Evolutionary conservation across 1,140 invertebrate genomes (phyloP).

Genomic region (Ptiloglossa arizonensis): DNA sequence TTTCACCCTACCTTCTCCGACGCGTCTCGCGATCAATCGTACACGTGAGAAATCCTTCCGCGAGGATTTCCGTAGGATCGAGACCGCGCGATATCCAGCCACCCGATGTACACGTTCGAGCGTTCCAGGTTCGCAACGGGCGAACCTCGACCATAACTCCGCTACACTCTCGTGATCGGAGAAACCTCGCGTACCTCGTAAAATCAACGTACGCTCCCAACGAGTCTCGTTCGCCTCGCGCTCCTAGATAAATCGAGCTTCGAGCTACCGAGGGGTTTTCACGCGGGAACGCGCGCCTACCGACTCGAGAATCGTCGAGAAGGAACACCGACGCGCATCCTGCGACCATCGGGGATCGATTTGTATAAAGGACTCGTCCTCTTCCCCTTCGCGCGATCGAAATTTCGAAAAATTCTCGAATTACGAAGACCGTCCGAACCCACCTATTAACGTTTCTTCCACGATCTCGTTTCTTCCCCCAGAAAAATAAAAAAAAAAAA

Average conservation of each 20-base stretch:
- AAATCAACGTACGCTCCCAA: background rate
- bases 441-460: slow-evolving; percentile 13
- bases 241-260: background rate
- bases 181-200: background rate
- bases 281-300: background rate
- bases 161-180: background rate
- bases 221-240: no score
- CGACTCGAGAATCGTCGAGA: slow-evolving; percentile 3
- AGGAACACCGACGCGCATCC: slow-evolving; percentile 35
- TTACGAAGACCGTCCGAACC: slow-evolving; percentile 46
- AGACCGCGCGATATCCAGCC: background rate
- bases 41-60: slow-evolving; percentile 22
- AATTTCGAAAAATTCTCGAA: slow-evolving; percentile 59
- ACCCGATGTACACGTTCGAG: background rate
- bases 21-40: background rate
- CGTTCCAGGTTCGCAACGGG: no score
- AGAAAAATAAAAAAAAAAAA: slow-evolving; percentile 21
- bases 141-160: background rate
- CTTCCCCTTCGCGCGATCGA: slow-evolving; percentile 35
- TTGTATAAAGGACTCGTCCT: slow-evolving; percentile 51
- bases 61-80: slow-evolving; percentile 1
- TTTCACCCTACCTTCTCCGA: background rate
- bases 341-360: background rate
- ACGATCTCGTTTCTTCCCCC: background rate
- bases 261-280: background rate